Base-by-base conservation (phyloP, 2,888 invertebrate genomes). In the Tholera decimalis region DNA sequence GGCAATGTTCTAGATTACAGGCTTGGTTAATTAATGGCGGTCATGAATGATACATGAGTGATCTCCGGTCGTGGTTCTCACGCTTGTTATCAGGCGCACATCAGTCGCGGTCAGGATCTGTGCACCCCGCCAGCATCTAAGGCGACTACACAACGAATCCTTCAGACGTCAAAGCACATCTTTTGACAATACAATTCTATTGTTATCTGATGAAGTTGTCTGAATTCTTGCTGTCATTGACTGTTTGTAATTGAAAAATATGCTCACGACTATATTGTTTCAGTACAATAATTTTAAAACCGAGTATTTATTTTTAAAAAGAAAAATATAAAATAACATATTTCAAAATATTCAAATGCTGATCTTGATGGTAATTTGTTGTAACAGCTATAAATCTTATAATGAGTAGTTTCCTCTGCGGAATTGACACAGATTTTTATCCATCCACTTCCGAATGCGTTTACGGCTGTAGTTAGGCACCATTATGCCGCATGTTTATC, bases 21-120 rank as follows among this genome's bases (percentile, higher is more conserved):
- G 67, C 71, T 66, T 44, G 8, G 57, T 63, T 79, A 79, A 76
- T 75, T 39, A 76, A 62, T 65, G 56, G 57, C 70, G 55, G 43
- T 51, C 57, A 58, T 78, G 75, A 81, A 64, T 77, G 76, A 82
- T 76, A 55, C 55, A 70, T 60, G 59, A 67, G 62, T 43, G 73
- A 62, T 75, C 64, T 43, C 55, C 51, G 41, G 62, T 76, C 65
- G 61, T 49, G 49, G 55, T 77, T 80, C 82, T 58, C 80, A 82
- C 80, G 82, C 60, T 69, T 68, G 62, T 65, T 82, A 71, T 82
- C 74, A n/a, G n/a, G n/a, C n/a, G 55, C 58, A 65, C 77, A 76
- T 82, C 74, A 46, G 62, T 77, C 73, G 66, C 46, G 39, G 59
- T 28, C 68, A 50, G 62, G 67, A 72, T 69, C 62, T 64, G 56